Evolutionary conservation across 2,888 invertebrate species (phyloP), one percentile per base, ranked within the genome.

Genomic region (Cataglyphis albicans): DNA sequence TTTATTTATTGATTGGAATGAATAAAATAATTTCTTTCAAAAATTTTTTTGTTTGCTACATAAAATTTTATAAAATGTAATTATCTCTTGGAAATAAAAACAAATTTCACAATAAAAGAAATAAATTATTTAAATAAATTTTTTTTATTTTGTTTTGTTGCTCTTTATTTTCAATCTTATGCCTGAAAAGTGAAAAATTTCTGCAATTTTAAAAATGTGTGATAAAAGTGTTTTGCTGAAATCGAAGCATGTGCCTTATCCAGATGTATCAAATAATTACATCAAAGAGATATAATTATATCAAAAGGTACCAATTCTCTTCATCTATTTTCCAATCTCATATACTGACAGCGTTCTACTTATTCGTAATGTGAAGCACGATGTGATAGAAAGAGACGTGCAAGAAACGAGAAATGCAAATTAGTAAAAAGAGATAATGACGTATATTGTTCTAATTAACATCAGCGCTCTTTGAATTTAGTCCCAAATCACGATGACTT

Each of bases 221-320:
- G 72, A 80, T 81, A 44, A 25, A 64, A 75, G 57, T 57, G 61
- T 68, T 70, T 57, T 35, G 35, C 12, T 2, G 29, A 55, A 25
- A 12, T 48, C 38, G 25, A 52, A 52, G n/a, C 25, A 6, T 44
- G n/a, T 18, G 15, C 29, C n/a, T 68, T 61, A 25, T 55, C 57
- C 38, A 68, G 35, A 74, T 41, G 41, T 72, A 65, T 74, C 64
- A 81, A 86, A 87, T 88, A 89, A 89, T 88, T 88, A 88, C 81
- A 83, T 83, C 84, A 84, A 87, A 89, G 85, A 87, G 85, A 78
- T 72, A 80, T 87, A 89, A 89, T 87, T 89, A 89, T 84, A 81
- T 76, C 75, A 67, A 80, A 68, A 59, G 15, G 48, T 15, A 59
- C 59, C 41, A 63, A 78, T 84, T 73, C 73, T 65, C 61, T 52